phyloP scores from a whole-genome alignment of 2,888 invertebrate species.

The Synergus laeviventris region DNA sequence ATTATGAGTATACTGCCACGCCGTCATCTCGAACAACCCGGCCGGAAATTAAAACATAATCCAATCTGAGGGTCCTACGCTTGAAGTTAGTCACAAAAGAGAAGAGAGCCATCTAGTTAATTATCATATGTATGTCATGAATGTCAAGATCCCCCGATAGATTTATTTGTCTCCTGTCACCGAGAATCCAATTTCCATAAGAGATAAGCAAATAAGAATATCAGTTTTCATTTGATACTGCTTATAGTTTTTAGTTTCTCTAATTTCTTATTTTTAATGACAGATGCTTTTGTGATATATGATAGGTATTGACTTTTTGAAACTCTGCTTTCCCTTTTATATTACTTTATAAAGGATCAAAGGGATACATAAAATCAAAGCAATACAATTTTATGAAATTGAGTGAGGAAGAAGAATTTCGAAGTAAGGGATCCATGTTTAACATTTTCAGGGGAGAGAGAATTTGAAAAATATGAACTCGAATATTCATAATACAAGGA shows the following conservation, averaged over 20 bases:
- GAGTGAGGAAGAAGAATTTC: neutral
- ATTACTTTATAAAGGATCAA: neutral
- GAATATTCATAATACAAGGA: neutral
- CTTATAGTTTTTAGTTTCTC: neutral
- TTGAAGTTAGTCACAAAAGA: slow-evolving; percentile 19
- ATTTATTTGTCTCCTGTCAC: neutral
- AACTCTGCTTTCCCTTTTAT: neutral
- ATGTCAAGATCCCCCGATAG: slow-evolving; percentile 26
- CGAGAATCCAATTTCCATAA: slow-evolving; percentile 20
- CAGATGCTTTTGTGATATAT: neutral
- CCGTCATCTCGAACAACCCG: slow-evolving; percentile 48
- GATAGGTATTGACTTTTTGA: neutral
- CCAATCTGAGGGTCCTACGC: slow-evolving; percentile 46
- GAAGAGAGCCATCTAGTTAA: slow-evolving; percentile 24
- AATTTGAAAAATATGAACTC: neutral
- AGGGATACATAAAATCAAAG: neutral
- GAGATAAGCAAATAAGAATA: neutral
- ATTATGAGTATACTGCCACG: slow-evolving; percentile 59
- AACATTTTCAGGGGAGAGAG: neutral
- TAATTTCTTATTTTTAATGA: neutral
- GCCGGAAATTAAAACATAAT: slow-evolving; percentile 60
- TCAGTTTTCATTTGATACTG: neutral
- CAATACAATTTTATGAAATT: neutral
- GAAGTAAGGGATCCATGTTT: neutral
- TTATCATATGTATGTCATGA: slow-evolving; percentile 14